phyloP scores from a whole-genome alignment of 2,113 vertebrate genomes.

The Chloroceryle aenea region DNA sequence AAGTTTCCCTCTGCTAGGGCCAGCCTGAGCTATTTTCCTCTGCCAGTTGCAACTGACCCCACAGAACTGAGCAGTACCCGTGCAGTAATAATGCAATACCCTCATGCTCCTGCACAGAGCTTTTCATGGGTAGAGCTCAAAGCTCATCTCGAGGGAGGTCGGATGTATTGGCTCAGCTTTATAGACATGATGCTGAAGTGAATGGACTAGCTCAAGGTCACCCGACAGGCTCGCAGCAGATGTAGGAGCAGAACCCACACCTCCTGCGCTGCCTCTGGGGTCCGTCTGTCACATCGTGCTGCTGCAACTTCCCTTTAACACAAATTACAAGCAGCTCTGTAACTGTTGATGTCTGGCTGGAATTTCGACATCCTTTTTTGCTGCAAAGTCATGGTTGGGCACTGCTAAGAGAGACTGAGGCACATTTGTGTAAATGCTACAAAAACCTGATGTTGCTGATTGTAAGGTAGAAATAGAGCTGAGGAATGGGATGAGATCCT shows the following conservation, averaged over 20 bases:
- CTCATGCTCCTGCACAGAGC: background rate
- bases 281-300: accelerated
- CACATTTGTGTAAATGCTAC: background rate
- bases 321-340: background rate
- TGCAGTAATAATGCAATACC: background rate
- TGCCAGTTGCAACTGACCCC: background rate
- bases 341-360: background rate
- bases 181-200: background rate
- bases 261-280: background rate
- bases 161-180: background rate
- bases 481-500: background rate
- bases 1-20: background rate
- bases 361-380: background rate
- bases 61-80: background rate
- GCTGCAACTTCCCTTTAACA: background rate
- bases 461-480: background rate
- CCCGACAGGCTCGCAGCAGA: background rate
- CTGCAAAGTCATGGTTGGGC: background rate
- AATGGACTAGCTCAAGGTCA: background rate
- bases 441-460: background rate
- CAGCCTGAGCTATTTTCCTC: background rate
- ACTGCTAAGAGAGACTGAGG: background rate
- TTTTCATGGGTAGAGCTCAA: background rate
- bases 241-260: background rate
- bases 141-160: background rate